Conservation (phyloP, 23 tunicate genomes). For the Trididemnum clinides region DNA sequence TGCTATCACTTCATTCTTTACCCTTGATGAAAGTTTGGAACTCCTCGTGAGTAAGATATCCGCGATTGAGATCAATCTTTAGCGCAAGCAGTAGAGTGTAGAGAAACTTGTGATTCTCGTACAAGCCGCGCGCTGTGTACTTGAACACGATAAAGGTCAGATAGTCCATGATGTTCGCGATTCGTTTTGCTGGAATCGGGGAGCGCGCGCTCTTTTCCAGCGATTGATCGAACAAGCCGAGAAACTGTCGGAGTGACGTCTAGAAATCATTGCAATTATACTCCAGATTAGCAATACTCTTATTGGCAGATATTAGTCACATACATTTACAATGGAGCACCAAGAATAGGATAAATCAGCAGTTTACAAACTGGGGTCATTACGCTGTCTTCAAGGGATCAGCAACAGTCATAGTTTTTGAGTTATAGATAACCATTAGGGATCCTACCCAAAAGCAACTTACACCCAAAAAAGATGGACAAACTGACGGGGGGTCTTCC, state of each 20-base stretch:
- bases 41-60: constrained; percentile 72
- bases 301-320: too few relatives aligned
- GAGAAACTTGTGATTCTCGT: constrained; percentile 89
- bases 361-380: too few relatives aligned
- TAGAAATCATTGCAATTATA: too few relatives aligned
- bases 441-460: too few relatives aligned
- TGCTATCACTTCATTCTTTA: not conserved
- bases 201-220: constrained; percentile 68
- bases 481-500: too few relatives aligned
- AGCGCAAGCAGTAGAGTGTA: constrained; percentile 82
- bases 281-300: too few relatives aligned
- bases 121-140: constrained; percentile 86
- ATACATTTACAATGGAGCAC: too few relatives aligned
- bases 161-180: constrained; percentile 79
- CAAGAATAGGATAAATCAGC: too few relatives aligned
- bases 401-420: too few relatives aligned
- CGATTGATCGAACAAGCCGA: constrained; percentile 73
- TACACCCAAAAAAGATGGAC: too few relatives aligned
- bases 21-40: constrained; percentile 90
- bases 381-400: too few relatives aligned
- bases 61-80: constrained; percentile 79
- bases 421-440: too few relatives aligned
- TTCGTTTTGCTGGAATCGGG: constrained; percentile 81
- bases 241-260: constrained; percentile 82
- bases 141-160: constrained; percentile 73